phyloP scores from a whole-genome alignment of 1,140 invertebrate species.

The Hestina assimilis region DNA sequence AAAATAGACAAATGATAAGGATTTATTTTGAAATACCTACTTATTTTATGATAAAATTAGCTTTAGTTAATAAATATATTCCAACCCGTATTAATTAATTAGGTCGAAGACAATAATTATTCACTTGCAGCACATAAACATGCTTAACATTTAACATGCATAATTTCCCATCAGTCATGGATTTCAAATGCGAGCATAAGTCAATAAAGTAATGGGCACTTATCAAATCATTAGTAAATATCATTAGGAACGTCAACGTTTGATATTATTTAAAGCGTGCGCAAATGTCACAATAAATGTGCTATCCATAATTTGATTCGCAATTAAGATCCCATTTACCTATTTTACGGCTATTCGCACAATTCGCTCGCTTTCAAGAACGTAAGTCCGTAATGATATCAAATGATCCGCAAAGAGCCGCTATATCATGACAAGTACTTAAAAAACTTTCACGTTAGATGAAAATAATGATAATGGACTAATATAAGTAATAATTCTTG shows the following conservation, averaged over 20 bases:
- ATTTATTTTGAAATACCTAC: no score
- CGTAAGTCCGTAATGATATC: slow-evolving; percentile 48
- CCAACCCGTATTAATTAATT: no score
- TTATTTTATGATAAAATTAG: no score
- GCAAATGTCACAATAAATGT: slow-evolving; percentile 18
- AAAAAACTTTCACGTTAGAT: neutral
- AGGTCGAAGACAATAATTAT: no score
- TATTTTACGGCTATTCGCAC: slow-evolving; percentile 50
- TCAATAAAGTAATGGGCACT: neutral
- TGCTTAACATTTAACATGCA: no score
- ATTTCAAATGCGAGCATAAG: no score
- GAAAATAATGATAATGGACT: neutral
- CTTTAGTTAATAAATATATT: no score
- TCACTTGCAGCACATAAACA: no score
- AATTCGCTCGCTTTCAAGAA: slow-evolving; percentile 42
- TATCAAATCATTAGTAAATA: neutral
- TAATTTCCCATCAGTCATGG: no score
- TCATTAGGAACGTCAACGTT: neutral
- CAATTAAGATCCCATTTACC: slow-evolving; percentile 50
- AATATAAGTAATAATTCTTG: neutral
- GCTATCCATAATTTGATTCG: slow-evolving; percentile 45
- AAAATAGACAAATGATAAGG: no score
- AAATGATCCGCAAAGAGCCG: slow-evolving; percentile 46
- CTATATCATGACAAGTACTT: slow-evolving; percentile 32
- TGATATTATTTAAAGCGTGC: neutral